phyloP scores from a whole-genome alignment of 1,140 invertebrate genomes.

The Orchestia grillus region DNA sequence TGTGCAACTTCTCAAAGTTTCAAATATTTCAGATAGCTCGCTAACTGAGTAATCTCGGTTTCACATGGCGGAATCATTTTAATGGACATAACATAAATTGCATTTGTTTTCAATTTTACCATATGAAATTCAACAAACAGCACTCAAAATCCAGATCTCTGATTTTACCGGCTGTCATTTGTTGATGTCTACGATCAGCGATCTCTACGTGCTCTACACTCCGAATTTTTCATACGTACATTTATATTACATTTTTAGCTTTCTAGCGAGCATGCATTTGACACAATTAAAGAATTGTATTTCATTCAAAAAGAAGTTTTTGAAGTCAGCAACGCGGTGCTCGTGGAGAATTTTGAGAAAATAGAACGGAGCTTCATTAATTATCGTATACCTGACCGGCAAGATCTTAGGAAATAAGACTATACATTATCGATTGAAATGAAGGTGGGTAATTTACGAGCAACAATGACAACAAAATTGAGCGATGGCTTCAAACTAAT shows the following conservation, averaged over 20 bases:
- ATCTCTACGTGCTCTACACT: background rate
- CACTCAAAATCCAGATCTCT: background rate
- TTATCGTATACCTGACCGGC: too few species aligned
- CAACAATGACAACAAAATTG: background rate
- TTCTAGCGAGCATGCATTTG: background rate
- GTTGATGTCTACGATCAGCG: background rate
- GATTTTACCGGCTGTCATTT: background rate
- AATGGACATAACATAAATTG: background rate
- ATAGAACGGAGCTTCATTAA: too few species aligned
- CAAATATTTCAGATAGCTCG: too few species aligned
- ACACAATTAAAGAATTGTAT: background rate
- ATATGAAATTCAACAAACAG: background rate
- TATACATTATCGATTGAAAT: too few species aligned
- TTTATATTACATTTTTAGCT: background rate
- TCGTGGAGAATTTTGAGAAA: too few species aligned
- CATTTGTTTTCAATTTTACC: background rate
- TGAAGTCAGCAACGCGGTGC: too few species aligned
- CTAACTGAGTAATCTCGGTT: too few species aligned
- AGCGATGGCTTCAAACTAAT: background rate
- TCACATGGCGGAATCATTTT: too few species aligned
- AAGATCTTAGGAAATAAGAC: too few species aligned
- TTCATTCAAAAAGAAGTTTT: too few species aligned
- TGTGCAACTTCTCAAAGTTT: too few species aligned
- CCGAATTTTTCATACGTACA: background rate
- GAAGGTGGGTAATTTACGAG: background rate